Evolutionary conservation across 64 coral and sea anemone genomes (phyloP), one percentile per base, ranked within the genome.

Genomic region (Pocillopora verrucosa): DNA sequence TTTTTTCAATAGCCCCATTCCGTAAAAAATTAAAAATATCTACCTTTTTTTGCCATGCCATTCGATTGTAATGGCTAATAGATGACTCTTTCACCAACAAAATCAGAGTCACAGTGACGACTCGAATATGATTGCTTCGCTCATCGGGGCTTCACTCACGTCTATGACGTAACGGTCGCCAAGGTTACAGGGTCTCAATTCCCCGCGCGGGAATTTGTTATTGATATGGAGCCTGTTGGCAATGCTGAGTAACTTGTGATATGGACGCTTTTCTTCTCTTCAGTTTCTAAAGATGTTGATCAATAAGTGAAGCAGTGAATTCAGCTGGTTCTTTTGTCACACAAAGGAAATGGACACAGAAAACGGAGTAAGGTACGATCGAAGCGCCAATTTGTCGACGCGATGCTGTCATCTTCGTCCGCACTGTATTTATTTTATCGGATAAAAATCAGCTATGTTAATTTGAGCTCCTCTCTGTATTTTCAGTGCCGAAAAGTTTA

Each of bases 171-270:
- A 72, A 15, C n/a, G 10, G 82, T 85, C 57, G 82, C 14, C 64
- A 25, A 57, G 82, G 65, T 38, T 72, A 72, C 82, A 13, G 17
- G 11, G 56, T 34, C 72, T 65, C 56, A 38, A 70, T 70, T 81
- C 68, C 82, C 19, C 82, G 82, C 82, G 82, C 82, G 82, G 82
- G 82, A 85, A 85, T 85, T 85, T 57, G 82, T 85, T 85, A 85
- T 85, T 65, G 82, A 85, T 85, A 85, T 58, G 82, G 34, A 9
- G 30, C 26, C 12, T 22, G 30, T 35, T 35, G 25, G 64, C 24
- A 22, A 9, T 70, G 14, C 72, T 19, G 65, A 56, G 36, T 41
- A 17, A 70, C 19, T 24, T 70, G 10, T 85, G 65, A 11, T 70
- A 72, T 85, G 65, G 56, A 6, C 16, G 67, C 16, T n/a, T 85